These are phyloP conservation scores for Troilus luridus DNA, from an alignment of 2,888 invertebrate genomes.

Conservation along the genomic window DNA sequence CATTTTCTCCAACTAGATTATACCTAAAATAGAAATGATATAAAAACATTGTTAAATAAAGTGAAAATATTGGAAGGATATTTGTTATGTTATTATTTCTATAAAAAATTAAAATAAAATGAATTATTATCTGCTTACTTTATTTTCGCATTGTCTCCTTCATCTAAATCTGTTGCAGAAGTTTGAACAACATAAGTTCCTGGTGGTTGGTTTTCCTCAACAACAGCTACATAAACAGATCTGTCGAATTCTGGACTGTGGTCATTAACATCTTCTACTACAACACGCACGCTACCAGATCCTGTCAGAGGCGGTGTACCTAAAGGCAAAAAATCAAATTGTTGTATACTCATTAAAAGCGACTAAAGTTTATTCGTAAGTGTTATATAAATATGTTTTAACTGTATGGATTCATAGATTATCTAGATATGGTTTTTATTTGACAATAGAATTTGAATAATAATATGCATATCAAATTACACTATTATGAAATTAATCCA, in stretches of 20 bases:
- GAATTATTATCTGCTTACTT: slow-evolving; percentile 70
- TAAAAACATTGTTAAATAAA: background rate
- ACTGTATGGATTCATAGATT: background rate
- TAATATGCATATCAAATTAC: too few species aligned
- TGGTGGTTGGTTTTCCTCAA: slow-evolving; percentile 86
- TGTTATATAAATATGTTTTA: background rate
- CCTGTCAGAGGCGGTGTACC: slow-evolving; percentile 94
- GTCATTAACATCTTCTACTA: slow-evolving; percentile 95
- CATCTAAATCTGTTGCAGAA: slow-evolving; percentile 85
- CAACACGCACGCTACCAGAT: slow-evolving; percentile 89
- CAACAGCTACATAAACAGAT: slow-evolving; percentile 82
- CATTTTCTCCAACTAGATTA: slow-evolving; percentile 85
- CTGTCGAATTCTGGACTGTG: slow-evolving; percentile 90
- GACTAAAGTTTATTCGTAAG: background rate
- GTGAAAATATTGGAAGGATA: background rate
- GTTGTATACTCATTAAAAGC: background rate
- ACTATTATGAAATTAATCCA: too few species aligned
- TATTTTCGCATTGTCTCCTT: slow-evolving; percentile 88
- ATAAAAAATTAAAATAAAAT: background rate
- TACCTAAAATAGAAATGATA: slow-evolving; percentile 72
- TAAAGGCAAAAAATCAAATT: slow-evolving; percentile 69
- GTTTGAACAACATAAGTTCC: slow-evolving; percentile 85
- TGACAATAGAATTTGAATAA: too few species aligned
- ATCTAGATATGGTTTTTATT: too few species aligned
- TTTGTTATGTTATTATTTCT: background rate